A percentile compares a stretch with the other conserved stretches of the same genome.
Evolutionary conservation across 2,113 vertebrate species (phyloP).

Genomic region (Bagarius yarrelli): DNA sequence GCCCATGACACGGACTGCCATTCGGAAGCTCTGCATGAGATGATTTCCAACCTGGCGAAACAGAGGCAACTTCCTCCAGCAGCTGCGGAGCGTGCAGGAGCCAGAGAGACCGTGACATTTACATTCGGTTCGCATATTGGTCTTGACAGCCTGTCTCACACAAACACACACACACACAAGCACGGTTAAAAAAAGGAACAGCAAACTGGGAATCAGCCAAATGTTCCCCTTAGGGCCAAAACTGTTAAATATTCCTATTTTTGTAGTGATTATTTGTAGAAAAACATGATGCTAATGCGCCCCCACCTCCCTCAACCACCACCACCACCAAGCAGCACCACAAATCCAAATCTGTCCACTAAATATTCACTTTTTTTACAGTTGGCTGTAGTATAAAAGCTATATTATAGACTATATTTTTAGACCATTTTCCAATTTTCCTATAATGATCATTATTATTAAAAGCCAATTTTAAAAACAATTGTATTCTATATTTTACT

Average conservation of each 20-base stretch:
- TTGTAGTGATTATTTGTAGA: not conserved
- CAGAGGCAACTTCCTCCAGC: constrained; percentile 85
- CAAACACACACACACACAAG: constrained; percentile 5
- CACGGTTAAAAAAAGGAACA: not conserved
- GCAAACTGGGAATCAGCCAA: not conserved
- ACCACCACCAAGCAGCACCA: not conserved
- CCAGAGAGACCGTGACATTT: constrained; percentile 87
- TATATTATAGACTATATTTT: not conserved
- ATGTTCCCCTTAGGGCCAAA: not conserved
- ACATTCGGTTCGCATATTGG: constrained; percentile 83
- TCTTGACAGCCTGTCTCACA: constrained; percentile 75
- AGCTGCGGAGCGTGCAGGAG: constrained; percentile 82
- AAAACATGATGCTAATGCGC: not conserved
- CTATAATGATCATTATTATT: too few species aligned
- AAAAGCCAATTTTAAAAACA: too few species aligned
- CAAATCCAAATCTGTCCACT: not conserved
- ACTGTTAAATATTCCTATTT: not conserved
- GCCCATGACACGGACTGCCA: constrained; percentile 84
- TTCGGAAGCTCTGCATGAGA: constrained; percentile 79
- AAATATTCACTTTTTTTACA: not conserved
- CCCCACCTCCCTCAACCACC: not conserved
- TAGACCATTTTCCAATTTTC: not conserved
- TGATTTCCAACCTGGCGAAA: constrained; percentile 83
- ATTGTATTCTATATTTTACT: not conserved
- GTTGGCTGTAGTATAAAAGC: not conserved